Evolutionary conservation across 1,140 invertebrate species (phyloP).

Genomic region (Bombus sylvicola): DNA sequence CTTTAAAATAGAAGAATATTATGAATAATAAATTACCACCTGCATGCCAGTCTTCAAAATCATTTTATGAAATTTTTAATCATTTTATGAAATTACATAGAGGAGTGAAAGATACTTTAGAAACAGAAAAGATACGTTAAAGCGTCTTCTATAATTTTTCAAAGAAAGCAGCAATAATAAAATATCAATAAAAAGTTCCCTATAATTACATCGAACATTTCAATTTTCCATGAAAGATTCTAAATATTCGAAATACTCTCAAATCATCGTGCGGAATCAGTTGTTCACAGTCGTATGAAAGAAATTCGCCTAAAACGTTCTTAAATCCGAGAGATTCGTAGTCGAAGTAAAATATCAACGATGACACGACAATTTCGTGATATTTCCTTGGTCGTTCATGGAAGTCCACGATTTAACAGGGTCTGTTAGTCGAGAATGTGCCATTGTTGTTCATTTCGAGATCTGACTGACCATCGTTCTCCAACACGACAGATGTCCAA

Average conservation of each 20-base stretch:
- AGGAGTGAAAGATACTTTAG: no score
- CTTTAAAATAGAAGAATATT: background rate
- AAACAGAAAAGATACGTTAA: no score
- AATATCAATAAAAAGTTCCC: background rate
- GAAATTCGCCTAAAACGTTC: background rate
- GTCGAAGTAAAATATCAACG: slow-evolving; percentile 30
- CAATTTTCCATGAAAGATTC: background rate
- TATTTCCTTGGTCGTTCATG: background rate
- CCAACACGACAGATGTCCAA: slow-evolving; percentile 81
- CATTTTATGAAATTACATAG: background rate
- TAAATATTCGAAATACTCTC: background rate
- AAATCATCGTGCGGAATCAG: background rate
- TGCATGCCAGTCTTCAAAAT: background rate
- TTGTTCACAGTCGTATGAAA: background rate
- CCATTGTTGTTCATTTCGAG: slow-evolving; percentile 80
- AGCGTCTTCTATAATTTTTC: no score
- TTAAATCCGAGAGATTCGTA: background rate
- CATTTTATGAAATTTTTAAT: no score
- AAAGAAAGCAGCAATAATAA: background rate
- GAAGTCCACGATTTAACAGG: background rate
- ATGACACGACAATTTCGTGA: slow-evolving; percentile 48
- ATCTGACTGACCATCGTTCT: slow-evolving; percentile 80
- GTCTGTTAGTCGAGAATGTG: slow-evolving; percentile 36
- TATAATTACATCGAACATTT: background rate
- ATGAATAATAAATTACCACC: background rate